Percentiles rank a stretch among this genome's conserved stretches.
Conservation (phyloP, 2,888 invertebrate species). For the Heliconius hortense region DNA sequence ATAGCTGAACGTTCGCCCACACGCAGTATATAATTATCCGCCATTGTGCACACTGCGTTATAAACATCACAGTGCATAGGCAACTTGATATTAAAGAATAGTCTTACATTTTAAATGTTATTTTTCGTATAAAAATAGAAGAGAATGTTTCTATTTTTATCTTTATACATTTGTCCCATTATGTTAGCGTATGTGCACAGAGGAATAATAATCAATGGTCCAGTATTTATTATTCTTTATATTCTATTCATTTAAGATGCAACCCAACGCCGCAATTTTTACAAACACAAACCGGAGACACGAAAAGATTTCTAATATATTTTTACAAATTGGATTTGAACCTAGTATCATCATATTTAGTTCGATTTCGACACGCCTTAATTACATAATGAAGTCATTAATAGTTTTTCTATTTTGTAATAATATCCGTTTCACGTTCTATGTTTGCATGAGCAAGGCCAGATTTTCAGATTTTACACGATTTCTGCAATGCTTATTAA, state of each 20-base stretch:
- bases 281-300: neutral
- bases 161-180: neutral
- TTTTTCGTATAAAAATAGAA: neutral
- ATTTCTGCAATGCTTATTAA: neutral
- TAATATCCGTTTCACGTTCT: neutral
- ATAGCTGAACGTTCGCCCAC: slow-evolving; percentile 49
- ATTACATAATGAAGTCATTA: neutral
- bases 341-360: too few species aligned
- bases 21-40: slow-evolving; percentile 43
- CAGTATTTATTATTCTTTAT: too few species aligned
- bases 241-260: neutral
- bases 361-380: too few species aligned
- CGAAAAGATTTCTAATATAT: neutral
- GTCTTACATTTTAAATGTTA: neutral
- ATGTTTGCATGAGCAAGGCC: neutral
- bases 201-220: too few species aligned
- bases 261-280: neutral
- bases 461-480: neutral
- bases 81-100: slow-evolving; percentile 17
- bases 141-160: neutral
- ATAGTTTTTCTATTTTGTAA: neutral
- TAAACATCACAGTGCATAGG: slow-evolving; percentile 41
- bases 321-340: too few species aligned
- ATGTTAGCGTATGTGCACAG: too few species aligned
- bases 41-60: slow-evolving; percentile 48